Evolutionary conservation across 2,797 vertebrate species (phyloP).

Genomic region (Ptychobarbus kaznakovi): DNA sequence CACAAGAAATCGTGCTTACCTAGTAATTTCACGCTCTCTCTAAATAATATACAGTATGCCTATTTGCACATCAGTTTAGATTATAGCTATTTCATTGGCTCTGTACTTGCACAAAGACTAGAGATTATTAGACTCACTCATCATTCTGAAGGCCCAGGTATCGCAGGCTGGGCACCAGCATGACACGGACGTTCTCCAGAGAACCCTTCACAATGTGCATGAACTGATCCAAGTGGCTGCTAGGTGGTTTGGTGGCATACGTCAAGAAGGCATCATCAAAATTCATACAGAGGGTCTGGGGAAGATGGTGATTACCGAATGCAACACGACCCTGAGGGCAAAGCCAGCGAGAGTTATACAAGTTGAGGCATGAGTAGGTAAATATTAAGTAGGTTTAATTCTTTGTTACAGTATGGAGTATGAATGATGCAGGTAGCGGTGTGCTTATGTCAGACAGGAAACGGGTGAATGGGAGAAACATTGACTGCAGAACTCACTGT

Average conservation of each 20-base stretch:
- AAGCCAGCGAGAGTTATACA: slow-evolving; percentile 6
- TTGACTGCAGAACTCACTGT: slow-evolving; percentile 83
- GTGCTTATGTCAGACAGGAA: background rate
- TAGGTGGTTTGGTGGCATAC: slow-evolving; percentile 96
- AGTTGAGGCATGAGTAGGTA: background rate
- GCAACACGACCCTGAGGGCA: slow-evolving; percentile 89
- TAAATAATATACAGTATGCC: slow-evolving; percentile 1
- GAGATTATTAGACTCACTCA: slow-evolving; percentile 82
- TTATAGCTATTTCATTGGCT: background rate
- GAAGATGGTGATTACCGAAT: slow-evolving; percentile 96
- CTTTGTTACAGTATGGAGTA: background rate
- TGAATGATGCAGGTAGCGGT: background rate
- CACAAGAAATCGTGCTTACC: background rate
- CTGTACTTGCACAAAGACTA: background rate
- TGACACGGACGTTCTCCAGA: slow-evolving; percentile 96
- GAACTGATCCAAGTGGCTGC: slow-evolving; percentile 96
- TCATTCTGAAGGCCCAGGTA: slow-evolving; percentile 96
- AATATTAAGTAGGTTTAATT: background rate
- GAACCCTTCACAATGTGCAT: slow-evolving; percentile 99
- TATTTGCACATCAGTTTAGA: slow-evolving; percentile 1
- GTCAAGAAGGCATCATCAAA: slow-evolving; percentile 98
- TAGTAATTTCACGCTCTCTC: background rate
- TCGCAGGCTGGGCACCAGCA: slow-evolving; percentile 96
- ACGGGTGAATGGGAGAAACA: background rate
- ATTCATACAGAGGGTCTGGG: slow-evolving; percentile 94